phyloP scores from a whole-genome alignment of 2,113 vertebrate genomes.

The Phrynocephalus versicolor region DNA sequence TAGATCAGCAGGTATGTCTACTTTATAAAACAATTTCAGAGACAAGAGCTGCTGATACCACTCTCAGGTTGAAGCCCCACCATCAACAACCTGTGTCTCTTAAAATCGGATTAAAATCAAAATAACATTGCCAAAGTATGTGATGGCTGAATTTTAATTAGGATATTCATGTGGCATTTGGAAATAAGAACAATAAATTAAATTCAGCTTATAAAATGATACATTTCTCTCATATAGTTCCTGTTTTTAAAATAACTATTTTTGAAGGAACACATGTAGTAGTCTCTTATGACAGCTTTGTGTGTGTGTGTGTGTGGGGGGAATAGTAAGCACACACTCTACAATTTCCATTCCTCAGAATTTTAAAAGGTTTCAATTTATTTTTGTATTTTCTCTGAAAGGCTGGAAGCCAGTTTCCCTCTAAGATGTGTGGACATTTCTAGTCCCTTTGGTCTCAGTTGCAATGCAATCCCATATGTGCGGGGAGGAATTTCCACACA shows the following conservation, averaged over 20 bases:
- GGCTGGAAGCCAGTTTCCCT: too few species aligned
- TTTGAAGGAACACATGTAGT: background rate
- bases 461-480: too few species aligned
- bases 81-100: too few species aligned
- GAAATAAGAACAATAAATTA: background rate
- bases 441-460: too few species aligned
- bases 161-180: background rate
- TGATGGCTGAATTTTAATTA: background rate
- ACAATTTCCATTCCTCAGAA: background rate
- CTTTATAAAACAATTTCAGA: background rate
- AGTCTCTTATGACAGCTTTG: too few species aligned
- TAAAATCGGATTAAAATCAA: background rate
- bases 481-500: too few species aligned
- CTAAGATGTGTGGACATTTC: too few species aligned
- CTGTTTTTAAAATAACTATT: too few species aligned
- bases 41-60: background rate
- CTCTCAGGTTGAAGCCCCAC: background rate
- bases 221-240: background rate
- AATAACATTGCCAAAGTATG: background rate
- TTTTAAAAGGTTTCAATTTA: background rate
- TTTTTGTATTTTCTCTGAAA: background rate
- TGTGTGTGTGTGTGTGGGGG: too few species aligned
- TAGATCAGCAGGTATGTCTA: background rate
- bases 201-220: background rate
- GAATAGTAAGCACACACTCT: background rate